These are phyloP conservation scores for Sus cebifrons DNA, from an alignment of 2,797 vertebrate genomes.

Conservation along the genomic window DNA sequence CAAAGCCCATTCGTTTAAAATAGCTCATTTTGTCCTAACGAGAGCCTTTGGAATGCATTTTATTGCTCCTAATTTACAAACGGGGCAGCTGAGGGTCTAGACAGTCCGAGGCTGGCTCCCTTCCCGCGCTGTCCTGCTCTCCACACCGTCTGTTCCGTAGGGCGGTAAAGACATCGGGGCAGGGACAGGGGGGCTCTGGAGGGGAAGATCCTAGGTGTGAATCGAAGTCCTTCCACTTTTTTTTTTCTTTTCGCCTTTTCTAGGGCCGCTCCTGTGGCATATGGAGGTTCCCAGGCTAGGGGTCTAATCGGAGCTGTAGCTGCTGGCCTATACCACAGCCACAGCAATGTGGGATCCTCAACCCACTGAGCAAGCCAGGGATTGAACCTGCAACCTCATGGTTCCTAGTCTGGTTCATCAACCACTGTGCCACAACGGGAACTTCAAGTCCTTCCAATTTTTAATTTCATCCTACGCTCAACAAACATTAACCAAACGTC, in stretches of 20 bases:
- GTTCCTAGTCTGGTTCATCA: no score
- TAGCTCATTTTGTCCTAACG: background rate
- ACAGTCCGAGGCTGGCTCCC: background rate
- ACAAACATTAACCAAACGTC: no score
- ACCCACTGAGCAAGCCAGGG: no score
- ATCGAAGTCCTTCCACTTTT: background rate
- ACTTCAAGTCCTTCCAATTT: background rate
- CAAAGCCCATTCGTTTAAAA: background rate
- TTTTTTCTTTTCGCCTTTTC: no score
- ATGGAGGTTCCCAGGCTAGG: no score
- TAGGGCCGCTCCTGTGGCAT: no score
- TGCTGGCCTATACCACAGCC: no score
- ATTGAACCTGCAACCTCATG: no score
- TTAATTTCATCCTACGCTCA: background rate
- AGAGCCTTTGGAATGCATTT: background rate
- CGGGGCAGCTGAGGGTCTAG: background rate
- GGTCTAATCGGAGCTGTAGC: no score
- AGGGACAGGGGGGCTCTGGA: fast-evolving
- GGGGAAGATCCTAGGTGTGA: background rate
- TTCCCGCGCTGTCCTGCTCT: background rate
- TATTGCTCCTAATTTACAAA: background rate
- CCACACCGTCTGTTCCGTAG: background rate
- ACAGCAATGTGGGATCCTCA: no score
- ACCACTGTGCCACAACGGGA: no score
- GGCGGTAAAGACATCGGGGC: no score